Conservation (phyloP, 2,113 vertebrate species). For the Corythornis madagascariensis region DNA sequence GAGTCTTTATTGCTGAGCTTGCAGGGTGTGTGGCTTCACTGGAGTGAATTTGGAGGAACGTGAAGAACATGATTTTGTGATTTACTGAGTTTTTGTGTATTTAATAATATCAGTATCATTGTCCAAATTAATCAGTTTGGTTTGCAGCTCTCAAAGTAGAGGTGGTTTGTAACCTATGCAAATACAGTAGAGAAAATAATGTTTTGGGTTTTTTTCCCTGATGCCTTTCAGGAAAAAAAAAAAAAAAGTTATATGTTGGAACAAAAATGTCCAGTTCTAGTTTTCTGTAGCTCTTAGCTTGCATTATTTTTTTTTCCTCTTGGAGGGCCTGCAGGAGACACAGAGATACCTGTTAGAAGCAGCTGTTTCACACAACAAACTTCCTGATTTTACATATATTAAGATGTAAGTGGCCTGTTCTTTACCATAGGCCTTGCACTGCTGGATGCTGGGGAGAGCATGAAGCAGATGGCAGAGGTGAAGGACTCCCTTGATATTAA, state of each 20-base stretch:
- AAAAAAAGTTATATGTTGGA: background rate
- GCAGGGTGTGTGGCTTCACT: background rate
- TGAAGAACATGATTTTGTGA: background rate
- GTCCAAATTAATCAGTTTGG: background rate
- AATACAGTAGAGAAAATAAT: background rate
- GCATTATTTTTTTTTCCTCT: background rate
- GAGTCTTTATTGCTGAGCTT: background rate
- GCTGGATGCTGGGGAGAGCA: constrained; percentile 87
- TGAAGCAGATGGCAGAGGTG: constrained; percentile 94
- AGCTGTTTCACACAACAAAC: background rate
- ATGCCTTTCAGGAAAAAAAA: background rate
- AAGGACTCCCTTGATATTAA: constrained; percentile 93
- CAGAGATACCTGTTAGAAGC: background rate
- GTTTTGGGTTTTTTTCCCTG: too few species aligned
- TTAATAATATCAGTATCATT: background rate
- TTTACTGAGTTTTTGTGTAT: background rate
- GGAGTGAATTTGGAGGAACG: background rate
- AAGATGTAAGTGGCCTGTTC: background rate
- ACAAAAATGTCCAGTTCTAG: background rate
- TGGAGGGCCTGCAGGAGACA: background rate
- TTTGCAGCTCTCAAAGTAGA: background rate
- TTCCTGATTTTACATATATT: background rate
- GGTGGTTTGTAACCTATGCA: background rate
- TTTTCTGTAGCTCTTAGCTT: background rate
- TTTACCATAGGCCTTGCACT: constrained; percentile 82